Base-by-base conservation (phyloP, 2,888 invertebrate genomes). In the Sericinus montela region DNA sequence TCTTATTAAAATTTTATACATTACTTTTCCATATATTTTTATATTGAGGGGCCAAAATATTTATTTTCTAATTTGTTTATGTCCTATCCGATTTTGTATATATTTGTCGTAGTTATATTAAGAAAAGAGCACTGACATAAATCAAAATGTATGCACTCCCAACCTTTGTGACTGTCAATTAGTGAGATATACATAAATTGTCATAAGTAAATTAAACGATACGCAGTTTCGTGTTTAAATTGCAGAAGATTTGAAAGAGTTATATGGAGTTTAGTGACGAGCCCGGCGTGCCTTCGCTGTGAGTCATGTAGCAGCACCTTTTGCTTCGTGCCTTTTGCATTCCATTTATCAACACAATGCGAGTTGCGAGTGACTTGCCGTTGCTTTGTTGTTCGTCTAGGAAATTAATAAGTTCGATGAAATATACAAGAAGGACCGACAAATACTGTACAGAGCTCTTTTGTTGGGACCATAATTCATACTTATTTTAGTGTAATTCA, bases 251-350 rank as follows among this genome's bases (percentile, higher is more conserved):
- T 49, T 38, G 43, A 19, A 44, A 45, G 44, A 42, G 41, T 45
- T 30, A 50, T 36, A 36, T 36, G 13, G 28, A 39, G 42, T 28
- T 45, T 29, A 40, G 40, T 40, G 51, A 45, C 29, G 34, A 55
- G 54, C 52, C 69, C 75, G 72, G 78, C 83, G 70, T 81, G 73
- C 82, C 76, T 81, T 69, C 65, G 56, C 60, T 65, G 68, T 86
- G 86, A 86, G 72, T 86, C 86, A 85, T 64, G 61, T 65, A 54
- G 65, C 70, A 54, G 65, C 70, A 69, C 73, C 64, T 55, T 65
- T 71, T 69, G 70, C 70, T 71, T 68, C 65, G 69, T 69, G 69
- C 75, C 75, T 76, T 50, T 78, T 63, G 78, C 79, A 85, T 86
- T 81, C 80, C 81, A 53, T 61, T 63, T 67, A 60, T 60, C 65